Conservation (phyloP, 2,113 vertebrate species). For the Dipodomys ordii region DNA sequence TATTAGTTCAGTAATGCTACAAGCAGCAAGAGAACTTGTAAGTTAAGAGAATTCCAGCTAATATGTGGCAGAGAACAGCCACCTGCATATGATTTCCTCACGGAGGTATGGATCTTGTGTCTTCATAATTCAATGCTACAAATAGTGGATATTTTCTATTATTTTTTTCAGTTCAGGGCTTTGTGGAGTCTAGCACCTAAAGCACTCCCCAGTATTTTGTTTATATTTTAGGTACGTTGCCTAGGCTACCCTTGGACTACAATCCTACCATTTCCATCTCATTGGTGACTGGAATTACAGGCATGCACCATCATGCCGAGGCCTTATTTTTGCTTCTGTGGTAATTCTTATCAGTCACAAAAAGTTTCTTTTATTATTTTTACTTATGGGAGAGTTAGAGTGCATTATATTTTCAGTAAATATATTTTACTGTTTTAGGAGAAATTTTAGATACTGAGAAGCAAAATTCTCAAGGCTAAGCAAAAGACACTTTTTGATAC, state of each 20-base stretch:
- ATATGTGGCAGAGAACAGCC: background rate
- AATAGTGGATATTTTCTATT: background rate
- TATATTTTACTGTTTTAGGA: background rate
- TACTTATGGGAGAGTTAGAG: background rate
- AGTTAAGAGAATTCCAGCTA: background rate
- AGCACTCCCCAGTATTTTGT: too few species aligned
- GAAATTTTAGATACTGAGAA: background rate
- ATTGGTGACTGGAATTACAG: too few species aligned
- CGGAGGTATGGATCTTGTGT: background rate
- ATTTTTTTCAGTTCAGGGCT: background rate
- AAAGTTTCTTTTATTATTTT: background rate
- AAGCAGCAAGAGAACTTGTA: background rate
- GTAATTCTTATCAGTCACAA: background rate
- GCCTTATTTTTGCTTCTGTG: conserved; percentile 2
- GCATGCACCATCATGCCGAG: too few species aligned
- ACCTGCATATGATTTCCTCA: background rate
- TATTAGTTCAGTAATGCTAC: too few species aligned
- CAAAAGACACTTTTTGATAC: conserved; percentile 21
- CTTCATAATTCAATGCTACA: background rate
- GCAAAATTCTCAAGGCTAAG: background rate
- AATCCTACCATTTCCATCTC: too few species aligned
- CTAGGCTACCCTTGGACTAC: too few species aligned
- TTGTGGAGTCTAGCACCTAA: too few species aligned
- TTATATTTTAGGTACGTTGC: too few species aligned
- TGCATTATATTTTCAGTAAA: conserved; percentile 1